Evolutionary conservation across 2,888 invertebrate genomes (phyloP), one percentile per base, ranked within the genome.

Genomic region (Carabus problematicus): DNA sequence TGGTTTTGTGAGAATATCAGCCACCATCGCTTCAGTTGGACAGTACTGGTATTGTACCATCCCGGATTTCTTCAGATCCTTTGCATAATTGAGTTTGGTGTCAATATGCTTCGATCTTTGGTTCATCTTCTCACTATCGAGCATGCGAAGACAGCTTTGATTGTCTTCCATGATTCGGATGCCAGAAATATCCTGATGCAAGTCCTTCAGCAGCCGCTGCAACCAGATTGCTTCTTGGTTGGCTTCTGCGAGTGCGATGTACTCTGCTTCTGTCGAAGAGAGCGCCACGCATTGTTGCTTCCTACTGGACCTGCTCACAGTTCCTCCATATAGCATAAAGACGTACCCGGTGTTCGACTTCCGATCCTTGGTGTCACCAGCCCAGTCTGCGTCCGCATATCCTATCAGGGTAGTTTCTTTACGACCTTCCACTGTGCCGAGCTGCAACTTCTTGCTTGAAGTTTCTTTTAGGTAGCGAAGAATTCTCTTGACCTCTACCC

Each of bases 371-470:
- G 71, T 70, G 60, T 78, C 72, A 49, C 78, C 75, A 8, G 77
- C 78, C 77, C 76, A 79, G 72, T 75, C 75, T 43, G 78, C 78
- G 71, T 79, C 80, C 77, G 74, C 75, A 71, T 75, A 78, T 43
- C 73, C 75, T 40, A 68, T 18, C 3, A 73, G 43, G 29, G n/a
- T 12, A 45, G 9, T 62, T 14, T 41, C 29, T 6, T n/a, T 19
- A 14, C 19, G 60, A 12, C 47, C 64, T 45, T 70, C 16, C 9
- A 12, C 45, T 45, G 45, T 71, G 61, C 66, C 52, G 64, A 18
- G 70, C 42, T 40, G 54, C 49, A 75, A 58, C 64, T 72, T 70
- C 7, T 56, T 56, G 12, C 72, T 18, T 42, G 40, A 69, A 8
- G 75, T 76, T 52, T 70, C 71, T 55, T 72, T 75, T 39, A 76